phyloP scores from a whole-genome alignment of 1,140 invertebrate genomes.

The Nomia melanderi region DNA sequence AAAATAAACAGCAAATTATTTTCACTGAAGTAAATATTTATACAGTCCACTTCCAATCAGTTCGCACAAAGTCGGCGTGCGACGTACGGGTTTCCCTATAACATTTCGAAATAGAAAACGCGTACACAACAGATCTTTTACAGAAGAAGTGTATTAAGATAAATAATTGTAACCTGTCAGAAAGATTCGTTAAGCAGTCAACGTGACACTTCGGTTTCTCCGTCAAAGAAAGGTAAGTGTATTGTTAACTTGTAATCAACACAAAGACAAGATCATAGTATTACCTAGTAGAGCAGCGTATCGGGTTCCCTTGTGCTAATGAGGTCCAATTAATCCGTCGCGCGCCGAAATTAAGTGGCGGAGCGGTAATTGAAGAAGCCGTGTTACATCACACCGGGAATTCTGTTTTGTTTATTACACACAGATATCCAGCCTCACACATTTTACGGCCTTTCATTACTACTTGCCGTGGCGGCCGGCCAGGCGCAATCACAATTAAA shows the following conservation, averaged over 20 bases:
- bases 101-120: too few relatives aligned
- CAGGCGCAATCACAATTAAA: neutral
- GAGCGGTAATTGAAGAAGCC: neutral
- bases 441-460: slow-evolving; percentile 8
- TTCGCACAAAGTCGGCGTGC: too few relatives aligned
- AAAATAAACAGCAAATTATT: too few relatives aligned
- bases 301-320: neutral
- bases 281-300: neutral
- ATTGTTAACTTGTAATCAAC: neutral
- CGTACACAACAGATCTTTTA: too few relatives aligned
- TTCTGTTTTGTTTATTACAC: slow-evolving; percentile 16
- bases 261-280: slow-evolving; percentile 2
- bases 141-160: too few relatives aligned
- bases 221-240: too few relatives aligned
- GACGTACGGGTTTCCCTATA: too few relatives aligned
- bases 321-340: slow-evolving; percentile 28
- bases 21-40: too few relatives aligned
- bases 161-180: too few relatives aligned
- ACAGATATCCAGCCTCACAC: neutral
- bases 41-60: too few relatives aligned
- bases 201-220: too few relatives aligned
- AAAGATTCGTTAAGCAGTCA: too few relatives aligned
- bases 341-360: slow-evolving; percentile 30
- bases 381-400: slow-evolving; percentile 20
- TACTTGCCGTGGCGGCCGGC: neutral